A percentile compares a stretch with the other conserved stretches of the same genome.
phyloP scores from a whole-genome alignment of 2,888 invertebrate genomes.

The Himalopsyche tibetana region DNA sequence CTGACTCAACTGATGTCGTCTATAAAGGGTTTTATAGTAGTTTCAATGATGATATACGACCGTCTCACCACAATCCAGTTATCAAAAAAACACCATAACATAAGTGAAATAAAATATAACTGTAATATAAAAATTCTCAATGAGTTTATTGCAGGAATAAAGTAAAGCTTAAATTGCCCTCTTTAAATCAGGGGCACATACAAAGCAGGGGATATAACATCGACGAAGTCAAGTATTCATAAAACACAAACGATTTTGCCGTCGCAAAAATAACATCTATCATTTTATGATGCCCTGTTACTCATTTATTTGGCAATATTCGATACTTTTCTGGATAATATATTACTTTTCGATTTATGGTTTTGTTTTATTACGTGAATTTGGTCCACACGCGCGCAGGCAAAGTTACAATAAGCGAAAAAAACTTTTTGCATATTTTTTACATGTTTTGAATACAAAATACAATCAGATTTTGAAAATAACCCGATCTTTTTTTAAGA shows the following conservation, averaged over 20 bases:
- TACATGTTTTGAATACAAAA: slow-evolving; percentile 8
- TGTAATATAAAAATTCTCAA: too few species aligned
- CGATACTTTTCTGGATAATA: not conserved
- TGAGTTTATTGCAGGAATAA: slow-evolving; percentile 3
- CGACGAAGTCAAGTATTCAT: not conserved
- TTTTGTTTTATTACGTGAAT: not conserved
- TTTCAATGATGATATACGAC: too few species aligned
- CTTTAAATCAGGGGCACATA: not conserved
- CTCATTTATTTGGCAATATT: not conserved
- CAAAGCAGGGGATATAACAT: not conserved
- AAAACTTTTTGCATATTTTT: not conserved
- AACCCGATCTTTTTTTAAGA: too few species aligned
- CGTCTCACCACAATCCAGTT: too few species aligned
- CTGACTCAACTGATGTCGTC: too few species aligned
- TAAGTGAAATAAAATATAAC: too few species aligned
- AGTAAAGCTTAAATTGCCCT: not conserved
- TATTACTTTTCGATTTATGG: slow-evolving; percentile 12
- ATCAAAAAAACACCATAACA: too few species aligned
- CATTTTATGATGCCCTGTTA: slow-evolving; percentile 14
- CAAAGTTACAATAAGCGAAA: not conserved
- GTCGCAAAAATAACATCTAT: not conserved
- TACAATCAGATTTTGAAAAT: not conserved
- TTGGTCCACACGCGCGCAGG: not conserved
- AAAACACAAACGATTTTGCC: not conserved
- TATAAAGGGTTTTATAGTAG: too few species aligned